phyloP scores from a whole-genome alignment of 2,113 vertebrate genomes.

The Peromyscus maniculatus region DNA sequence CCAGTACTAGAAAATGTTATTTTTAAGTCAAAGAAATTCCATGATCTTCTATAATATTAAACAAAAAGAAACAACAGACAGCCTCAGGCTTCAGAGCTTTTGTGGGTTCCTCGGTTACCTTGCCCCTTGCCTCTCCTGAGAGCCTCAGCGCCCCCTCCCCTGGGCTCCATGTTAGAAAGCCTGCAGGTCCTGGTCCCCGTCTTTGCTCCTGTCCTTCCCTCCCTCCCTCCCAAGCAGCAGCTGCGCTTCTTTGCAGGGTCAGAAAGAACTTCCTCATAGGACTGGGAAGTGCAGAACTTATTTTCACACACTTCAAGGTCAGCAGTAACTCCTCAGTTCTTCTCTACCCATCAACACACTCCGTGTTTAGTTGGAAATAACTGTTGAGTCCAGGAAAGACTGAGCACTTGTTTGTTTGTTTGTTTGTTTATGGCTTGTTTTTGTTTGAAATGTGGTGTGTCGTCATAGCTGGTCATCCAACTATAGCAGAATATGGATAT shows the following conservation, averaged over 20 bases:
- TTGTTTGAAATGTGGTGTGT: not conserved
- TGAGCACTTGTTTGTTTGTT: not conserved
- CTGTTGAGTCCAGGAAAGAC: not conserved
- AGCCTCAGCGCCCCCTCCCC: not conserved
- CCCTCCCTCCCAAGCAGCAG: constrained; percentile 18
- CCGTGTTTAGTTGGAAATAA: not conserved
- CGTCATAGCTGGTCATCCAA: not conserved
- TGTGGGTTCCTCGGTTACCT: not conserved
- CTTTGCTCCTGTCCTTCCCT: constrained; percentile 29
- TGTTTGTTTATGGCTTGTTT: not conserved
- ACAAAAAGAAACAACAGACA: constrained; percentile 59
- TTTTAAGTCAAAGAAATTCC: constrained; percentile 63
- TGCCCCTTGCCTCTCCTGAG: not conserved
- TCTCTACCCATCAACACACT: constrained; percentile 16
- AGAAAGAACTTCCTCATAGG: not conserved
- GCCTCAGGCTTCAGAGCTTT: constrained; percentile 18
- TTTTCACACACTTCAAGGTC: not conserved
- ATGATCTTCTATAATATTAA: constrained; percentile 69
- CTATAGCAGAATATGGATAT: not conserved
- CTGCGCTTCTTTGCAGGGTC: not conserved
- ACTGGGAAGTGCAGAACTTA: not conserved
- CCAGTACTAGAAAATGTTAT: constrained; percentile 31
- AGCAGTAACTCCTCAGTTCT: not conserved
- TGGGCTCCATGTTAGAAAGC: not conserved
- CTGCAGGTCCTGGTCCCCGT: not conserved